Base-by-base conservation (phyloP, 2,797 vertebrate genomes). In the Peromyscus melanophrys region DNA sequence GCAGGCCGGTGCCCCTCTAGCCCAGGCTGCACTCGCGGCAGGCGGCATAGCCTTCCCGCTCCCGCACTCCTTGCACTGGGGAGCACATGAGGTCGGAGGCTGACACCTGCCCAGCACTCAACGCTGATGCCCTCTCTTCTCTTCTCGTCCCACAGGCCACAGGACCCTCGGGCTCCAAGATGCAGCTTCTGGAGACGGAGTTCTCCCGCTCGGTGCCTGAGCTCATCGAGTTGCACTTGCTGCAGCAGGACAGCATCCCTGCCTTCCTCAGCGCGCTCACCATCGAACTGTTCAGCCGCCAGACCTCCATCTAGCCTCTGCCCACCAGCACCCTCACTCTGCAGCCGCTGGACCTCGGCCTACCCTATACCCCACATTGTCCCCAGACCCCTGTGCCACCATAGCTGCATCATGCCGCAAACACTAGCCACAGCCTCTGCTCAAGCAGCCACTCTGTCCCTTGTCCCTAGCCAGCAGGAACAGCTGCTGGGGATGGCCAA, bases 241-340 rank as follows among this genome's bases (percentile, higher is more conserved):
- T 98, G 23, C 99, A 98, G 87, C 99, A 99, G 98, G 99, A 99
- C 99, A 99, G 99, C 99, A 99, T 99, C 98, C 99, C 99, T 0
- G 99, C 99, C 13, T 99, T 99, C 98, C 98, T 99, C 97, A 99
- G 99, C 0, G 98, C 99, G 0, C 98, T 99, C 97, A 99, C 99
- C 43, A 99, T 99, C 0, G 99, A 99, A 95, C 99, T 99, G 98
- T 99, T 99, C 98, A 99, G 99, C 98, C 99, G 99, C 92, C 99
- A 99, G 98, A 99, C 99, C 14, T 27, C 98, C 0, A 65, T 98
- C 61, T 99, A 99, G 93, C 12, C 75, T 37, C 69, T 31, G 67
- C 69, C 65, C 2, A 0, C 0, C 0, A 27, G 49, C 86, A 6
- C 11, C 31, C 8, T 12, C 49, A 16, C 85, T 63, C 85, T 12